Conservation (phyloP, 2,113 vertebrate species). For the Cardinalis cardinalis region DNA sequence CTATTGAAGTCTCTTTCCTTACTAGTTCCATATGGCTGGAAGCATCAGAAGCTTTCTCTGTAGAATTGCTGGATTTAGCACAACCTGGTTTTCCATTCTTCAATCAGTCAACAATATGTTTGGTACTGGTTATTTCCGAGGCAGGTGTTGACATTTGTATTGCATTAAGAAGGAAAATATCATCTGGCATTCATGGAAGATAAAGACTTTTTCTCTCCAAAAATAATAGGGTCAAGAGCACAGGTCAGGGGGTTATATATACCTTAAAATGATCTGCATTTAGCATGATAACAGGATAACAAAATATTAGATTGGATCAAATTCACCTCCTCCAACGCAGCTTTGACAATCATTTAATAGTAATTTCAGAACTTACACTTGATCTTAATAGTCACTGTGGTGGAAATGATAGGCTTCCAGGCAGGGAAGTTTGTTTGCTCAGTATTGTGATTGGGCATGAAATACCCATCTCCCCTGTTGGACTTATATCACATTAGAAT, state of each 20-base stretch:
- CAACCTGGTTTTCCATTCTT: neutral
- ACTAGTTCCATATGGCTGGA: neutral
- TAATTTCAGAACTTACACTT: neutral
- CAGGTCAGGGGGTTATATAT: neutral
- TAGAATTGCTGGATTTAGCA: neutral
- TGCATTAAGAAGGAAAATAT: neutral
- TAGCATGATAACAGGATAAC: neutral
- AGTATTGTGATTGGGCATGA: neutral
- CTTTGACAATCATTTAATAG: neutral
- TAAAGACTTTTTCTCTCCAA: neutral
- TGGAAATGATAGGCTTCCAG: neutral
- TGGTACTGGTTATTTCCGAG: neutral
- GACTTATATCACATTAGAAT: neutral
- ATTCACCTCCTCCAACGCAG: neutral
- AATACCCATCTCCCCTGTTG: neutral
- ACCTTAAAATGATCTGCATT: neutral
- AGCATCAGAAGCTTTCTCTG: neutral
- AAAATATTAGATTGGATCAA: neutral
- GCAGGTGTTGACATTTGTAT: neutral
- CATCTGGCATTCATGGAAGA: neutral
- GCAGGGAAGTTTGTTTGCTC: neutral
- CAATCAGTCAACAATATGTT: neutral
- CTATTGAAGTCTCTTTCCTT: neutral
- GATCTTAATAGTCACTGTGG: neutral
- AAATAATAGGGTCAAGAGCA: neutral